Base-by-base conservation (phyloP, 2,888 invertebrate species). In the Phania funesta region DNA sequence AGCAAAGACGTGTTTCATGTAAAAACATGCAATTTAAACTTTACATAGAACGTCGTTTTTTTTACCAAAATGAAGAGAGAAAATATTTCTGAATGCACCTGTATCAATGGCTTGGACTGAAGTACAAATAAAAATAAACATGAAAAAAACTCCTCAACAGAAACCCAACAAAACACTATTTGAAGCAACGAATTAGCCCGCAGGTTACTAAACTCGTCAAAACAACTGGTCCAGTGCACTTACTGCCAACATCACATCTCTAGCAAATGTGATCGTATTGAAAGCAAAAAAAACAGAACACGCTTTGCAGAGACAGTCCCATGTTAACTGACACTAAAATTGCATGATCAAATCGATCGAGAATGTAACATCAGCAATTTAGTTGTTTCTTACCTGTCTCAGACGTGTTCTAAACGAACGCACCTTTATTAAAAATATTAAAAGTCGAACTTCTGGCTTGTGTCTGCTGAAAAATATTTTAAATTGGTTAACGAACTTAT, bases 321-420 rank as follows among this genome's bases (percentile, higher is more conserved):
- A 35, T 77, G 64, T 56, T 54, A 70, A 38, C 64, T 74, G 74
- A 60, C 54, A 79, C 46, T 54, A 35, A 67, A 67, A 67, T 74
- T 79, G 79, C 74, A 79, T 74, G 79, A 74, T 74, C 60, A 46
- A 11, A 22, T 74, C 62, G 79, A 74, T 79, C 73, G 74, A 67
- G 74, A 79, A 58, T 44, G 11, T 29, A 77, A 48, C 52, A 44
- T 26, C 46, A 56, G 46, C 26, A 75, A 58, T 58, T 60, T 71
- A n/a, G n/a, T 60, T 48, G 8, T 44, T 71, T 46, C 18, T 41
- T 48, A 38, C 24, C 20, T 22, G 44, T 41, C 41, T 68, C n/a
- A 11, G n/a, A n/a, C n/a, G n/a, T 8, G 26, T 13, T 35, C 38
- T 11, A 2, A 2, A 22, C 18, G 16, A 6, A 71, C 48, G 48